Evolutionary conservation across 2,888 invertebrate species (phyloP).

Genomic region (Drosophila algonquin): DNA sequence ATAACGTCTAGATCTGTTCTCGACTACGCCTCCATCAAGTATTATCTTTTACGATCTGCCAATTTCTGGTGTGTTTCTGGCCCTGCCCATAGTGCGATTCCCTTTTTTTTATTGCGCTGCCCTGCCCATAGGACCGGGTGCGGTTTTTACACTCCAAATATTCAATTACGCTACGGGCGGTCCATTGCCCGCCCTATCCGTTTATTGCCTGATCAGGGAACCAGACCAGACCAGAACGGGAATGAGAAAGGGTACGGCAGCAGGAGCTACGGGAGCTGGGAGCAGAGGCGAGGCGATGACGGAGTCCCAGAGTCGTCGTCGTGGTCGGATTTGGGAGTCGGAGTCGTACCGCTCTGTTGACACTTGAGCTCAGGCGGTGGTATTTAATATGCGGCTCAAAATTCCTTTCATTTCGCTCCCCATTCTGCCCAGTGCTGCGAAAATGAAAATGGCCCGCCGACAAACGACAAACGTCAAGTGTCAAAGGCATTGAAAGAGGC

Average conservation of each 20-base stretch:
- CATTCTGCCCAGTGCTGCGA: constrained; percentile 48
- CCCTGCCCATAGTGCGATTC: neutral
- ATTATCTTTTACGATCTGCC: neutral
- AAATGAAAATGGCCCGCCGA: constrained; percentile 64
- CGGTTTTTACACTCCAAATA: constrained; percentile 78
- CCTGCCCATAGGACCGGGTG: constrained; percentile 52
- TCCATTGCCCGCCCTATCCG: constrained; percentile 28
- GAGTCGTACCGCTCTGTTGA: constrained; percentile 66
- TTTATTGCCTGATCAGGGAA: constrained; percentile 48
- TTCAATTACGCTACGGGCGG: constrained; percentile 77
- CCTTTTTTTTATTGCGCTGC: constrained; percentile 2
- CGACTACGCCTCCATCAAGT: neutral
- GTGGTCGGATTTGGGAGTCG: constrained; percentile 5
- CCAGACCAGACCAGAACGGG: too few species aligned
- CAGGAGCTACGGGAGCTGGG: neutral
- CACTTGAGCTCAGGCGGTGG: constrained; percentile 81
- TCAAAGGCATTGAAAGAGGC: constrained; percentile 24
- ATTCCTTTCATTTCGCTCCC: constrained; percentile 66
- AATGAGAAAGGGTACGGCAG: neutral
- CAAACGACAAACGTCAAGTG: constrained; percentile 65
- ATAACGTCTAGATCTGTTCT: neutral
- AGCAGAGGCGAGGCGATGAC: constrained; percentile 1
- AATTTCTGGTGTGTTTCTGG: neutral
- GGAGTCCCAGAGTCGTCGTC: constrained; percentile 1
- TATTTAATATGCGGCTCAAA: constrained; percentile 79